Evolutionary conservation across 2,888 invertebrate genomes (phyloP), one percentile per base, ranked within the genome.

Genomic region (Brassicogethes aeneus): DNA sequence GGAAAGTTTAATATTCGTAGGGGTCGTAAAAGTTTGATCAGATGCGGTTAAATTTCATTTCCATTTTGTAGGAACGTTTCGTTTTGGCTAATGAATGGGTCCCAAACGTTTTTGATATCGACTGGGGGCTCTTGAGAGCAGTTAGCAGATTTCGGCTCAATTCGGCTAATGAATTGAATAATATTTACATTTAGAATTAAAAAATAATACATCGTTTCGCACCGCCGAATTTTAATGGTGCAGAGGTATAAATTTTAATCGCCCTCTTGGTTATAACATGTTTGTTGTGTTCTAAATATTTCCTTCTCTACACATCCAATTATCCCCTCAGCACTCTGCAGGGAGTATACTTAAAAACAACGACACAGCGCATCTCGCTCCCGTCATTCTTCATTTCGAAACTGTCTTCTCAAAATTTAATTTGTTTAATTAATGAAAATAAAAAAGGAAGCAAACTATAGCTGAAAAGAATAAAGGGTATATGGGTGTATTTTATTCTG

Each of bases 401-500:
- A n/a, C n/a, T n/a, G n/a, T n/a, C n/a, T n/a, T 50, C 53, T 59
- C 57, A 56, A 62, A 62, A 60, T 62, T 60, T 61, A 57, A 62
- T 61, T 60, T 58, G 59, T 63, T 62, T 61, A 62, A 63, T 62
- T 63, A 62, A 63, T 61, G 60, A 58, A 61, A 58, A 57, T 7
- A 58, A 56, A 57, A 56, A 23, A 7, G 10, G 23, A 23, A 10
- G 23, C 23, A 23, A 23, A 23, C 23, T 23, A 23, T 23, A 23
- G 23, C 23, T 7, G 23, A 23, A 23, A 23, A 23, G 23, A 23
- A 23, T 23, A 23, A 23, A 23, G 23, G 23, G 23, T 54, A 57
- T 60, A 60, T 55, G 60, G 59, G 58, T 62, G 63, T 64, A 64
- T 64, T 64, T 63, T 65, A 64, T 62, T 58, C 62, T 65, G 65